These are phyloP conservation scores for Erebia ligea DNA, from an alignment of 2,888 invertebrate genomes.

Conservation along the genomic window DNA sequence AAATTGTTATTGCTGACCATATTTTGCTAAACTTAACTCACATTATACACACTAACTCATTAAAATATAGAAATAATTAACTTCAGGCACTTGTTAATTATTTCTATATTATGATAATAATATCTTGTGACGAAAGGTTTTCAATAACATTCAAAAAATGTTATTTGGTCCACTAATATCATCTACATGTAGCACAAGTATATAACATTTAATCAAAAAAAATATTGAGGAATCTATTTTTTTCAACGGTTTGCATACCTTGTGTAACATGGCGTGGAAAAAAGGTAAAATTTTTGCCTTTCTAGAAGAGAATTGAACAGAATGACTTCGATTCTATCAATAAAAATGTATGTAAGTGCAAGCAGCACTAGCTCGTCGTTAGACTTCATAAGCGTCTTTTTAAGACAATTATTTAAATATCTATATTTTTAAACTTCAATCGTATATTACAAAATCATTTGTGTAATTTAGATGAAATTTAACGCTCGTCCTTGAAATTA, in stretches of 20 bases:
- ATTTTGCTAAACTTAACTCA: neutral
- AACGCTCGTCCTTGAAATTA: constrained; percentile 35
- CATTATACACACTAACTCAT: constrained; percentile 23
- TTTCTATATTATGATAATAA: constrained; percentile 20
- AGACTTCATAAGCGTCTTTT: constrained; percentile 63
- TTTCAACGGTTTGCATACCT: constrained; percentile 32
- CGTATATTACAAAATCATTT: constrained; percentile 37
- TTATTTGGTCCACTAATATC: constrained; percentile 10
- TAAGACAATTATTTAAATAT: constrained; percentile 64
- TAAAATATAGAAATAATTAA: constrained; percentile 47
- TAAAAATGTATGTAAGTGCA: constrained; percentile 53
- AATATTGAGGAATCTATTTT: constrained; percentile 50
- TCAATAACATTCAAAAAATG: constrained; percentile 7
- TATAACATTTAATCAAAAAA: constrained; percentile 44
- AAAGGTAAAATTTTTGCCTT: constrained; percentile 62
- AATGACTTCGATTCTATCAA: constrained; percentile 63
- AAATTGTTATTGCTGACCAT: constrained; percentile 41
- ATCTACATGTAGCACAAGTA: constrained; percentile 7
- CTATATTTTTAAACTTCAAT: constrained; percentile 47
- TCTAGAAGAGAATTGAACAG: constrained; percentile 57
- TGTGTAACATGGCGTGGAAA: constrained; percentile 1
- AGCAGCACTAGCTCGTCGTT: constrained; percentile 57
- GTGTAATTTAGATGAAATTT: constrained; percentile 40
- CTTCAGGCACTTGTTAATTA: constrained; percentile 53
- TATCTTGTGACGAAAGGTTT: neutral